Conservation (phyloP, 2,113 vertebrate species). For the Butorides virescens region DNA sequence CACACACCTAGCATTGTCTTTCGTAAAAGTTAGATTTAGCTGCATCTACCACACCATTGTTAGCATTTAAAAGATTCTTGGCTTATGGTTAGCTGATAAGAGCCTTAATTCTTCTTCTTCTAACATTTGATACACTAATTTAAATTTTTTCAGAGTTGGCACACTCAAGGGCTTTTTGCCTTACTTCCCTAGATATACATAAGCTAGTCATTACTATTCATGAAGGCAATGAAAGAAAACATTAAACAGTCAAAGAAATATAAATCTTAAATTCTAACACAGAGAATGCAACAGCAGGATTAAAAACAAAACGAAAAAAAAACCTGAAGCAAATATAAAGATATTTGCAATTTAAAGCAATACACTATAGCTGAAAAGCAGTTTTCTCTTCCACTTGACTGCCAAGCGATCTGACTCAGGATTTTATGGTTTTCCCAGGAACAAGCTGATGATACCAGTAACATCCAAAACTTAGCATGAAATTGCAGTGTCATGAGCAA, state of each 20-base stretch:
- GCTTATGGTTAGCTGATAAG: conserved; percentile 1
- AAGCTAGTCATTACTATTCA: conserved; percentile 63
- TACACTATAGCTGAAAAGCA: conserved; percentile 31
- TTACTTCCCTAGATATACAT: conserved; percentile 45
- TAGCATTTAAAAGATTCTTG: conserved; percentile 25
- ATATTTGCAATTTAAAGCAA: conserved; percentile 58
- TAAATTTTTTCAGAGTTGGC: conserved; percentile 41
- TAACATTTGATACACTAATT: conserved; percentile 38
- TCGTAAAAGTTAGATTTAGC: not conserved
- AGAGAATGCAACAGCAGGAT: conserved; percentile 14
- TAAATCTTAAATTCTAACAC: conserved; percentile 40
- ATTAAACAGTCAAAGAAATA: conserved; percentile 51
- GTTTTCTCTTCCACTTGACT: conserved; percentile 52
- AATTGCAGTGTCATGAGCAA: not conserved
- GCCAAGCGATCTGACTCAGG: conserved; percentile 52
- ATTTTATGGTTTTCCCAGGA: conserved; percentile 40
- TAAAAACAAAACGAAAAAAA: conserved; percentile 35
- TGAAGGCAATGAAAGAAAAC: conserved; percentile 45
- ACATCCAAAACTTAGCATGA: not conserved
- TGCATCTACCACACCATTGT: not conserved
- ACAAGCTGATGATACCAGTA: not conserved
- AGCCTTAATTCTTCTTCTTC: conserved; percentile 26
- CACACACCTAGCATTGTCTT: conserved; percentile 1
- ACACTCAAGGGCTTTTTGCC: conserved; percentile 38
- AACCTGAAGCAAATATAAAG: conserved; percentile 35